Evolutionary conservation across 64 coral and sea anemone genomes (phyloP).

Genomic region (Montipora foliosa): DNA sequence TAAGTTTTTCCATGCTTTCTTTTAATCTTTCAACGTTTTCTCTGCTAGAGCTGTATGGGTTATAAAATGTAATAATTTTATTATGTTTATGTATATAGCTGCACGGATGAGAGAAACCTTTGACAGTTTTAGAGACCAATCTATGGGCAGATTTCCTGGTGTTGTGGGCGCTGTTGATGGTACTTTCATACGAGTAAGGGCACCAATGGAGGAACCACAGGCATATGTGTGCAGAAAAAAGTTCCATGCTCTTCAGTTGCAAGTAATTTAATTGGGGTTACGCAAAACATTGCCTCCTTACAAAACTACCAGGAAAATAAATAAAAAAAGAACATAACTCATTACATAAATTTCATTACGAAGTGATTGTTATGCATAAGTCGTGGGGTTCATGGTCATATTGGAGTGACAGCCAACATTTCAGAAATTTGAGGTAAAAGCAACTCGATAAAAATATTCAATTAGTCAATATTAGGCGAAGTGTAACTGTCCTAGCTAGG

Average conservation of each 20-base stretch:
- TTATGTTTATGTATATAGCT: not conserved
- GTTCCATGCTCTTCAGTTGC: not conserved
- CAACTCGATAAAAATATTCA: not conserved
- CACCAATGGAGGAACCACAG: slow-evolving; percentile 1
- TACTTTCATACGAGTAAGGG: not conserved
- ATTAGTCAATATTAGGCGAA: not conserved
- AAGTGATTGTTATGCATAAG: not conserved
- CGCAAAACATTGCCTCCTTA: not conserved
- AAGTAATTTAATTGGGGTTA: not conserved
- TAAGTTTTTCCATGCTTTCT: not conserved
- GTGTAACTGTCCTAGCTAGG: not conserved
- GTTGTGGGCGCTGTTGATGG: not conserved
- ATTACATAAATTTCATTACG: not conserved
- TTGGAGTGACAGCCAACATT: not conserved
- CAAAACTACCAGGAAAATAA: not conserved
- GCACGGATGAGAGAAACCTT: not conserved
- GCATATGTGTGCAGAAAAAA: slow-evolving; percentile 3
- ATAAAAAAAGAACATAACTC: not conserved
- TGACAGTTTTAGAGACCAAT: not conserved
- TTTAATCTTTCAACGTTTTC: not conserved
- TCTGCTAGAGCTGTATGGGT: not conserved
- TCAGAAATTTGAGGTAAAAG: not conserved
- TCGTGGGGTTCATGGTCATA: not conserved
- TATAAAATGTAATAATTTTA: slow-evolving; percentile 5
- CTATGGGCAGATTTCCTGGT: slow-evolving; percentile 6